Conservation (phyloP, 2,888 invertebrate species). For the Dioctria linearis region DNA sequence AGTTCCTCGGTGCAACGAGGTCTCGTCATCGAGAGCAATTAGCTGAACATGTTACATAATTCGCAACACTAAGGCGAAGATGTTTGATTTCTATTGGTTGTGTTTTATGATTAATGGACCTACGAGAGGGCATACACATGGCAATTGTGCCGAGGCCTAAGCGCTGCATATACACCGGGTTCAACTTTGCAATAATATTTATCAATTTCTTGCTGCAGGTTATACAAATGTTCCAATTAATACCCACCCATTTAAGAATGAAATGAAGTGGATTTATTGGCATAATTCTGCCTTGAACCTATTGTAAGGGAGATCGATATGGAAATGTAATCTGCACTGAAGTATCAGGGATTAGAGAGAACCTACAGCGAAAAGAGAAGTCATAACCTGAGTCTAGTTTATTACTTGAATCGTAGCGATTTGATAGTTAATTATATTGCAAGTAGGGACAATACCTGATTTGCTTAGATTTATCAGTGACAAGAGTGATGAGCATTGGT, state of each 20-base stretch:
- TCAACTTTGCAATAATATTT: constrained; percentile 23
- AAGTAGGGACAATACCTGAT: too few species aligned
- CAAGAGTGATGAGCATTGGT: too few species aligned
- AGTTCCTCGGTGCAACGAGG: constrained; percentile 46
- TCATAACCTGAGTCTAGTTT: too few species aligned
- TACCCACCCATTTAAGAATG: constrained; percentile 13
- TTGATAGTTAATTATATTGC: too few species aligned
- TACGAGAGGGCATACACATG: neutral
- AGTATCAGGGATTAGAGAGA: too few species aligned
- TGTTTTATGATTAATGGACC: constrained; percentile 27
- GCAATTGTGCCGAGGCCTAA: constrained; percentile 3
- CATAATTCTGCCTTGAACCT: neutral
- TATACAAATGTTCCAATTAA: constrained; percentile 30
- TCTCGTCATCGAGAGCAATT: constrained; percentile 45
- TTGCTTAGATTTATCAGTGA: too few species aligned
- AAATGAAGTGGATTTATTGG: constrained; percentile 12
- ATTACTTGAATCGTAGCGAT: too few species aligned
- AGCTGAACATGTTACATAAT: constrained; percentile 47
- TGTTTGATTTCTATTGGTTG: neutral
- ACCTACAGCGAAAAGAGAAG: too few species aligned
- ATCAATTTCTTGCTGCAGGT: constrained; percentile 30
- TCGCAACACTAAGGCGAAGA: constrained; percentile 32
- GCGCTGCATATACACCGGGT: neutral
- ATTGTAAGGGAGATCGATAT: too few species aligned
- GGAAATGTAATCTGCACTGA: too few species aligned